Conservation (phyloP, 2,888 invertebrate genomes). For the Hermodice carunculata region DNA sequence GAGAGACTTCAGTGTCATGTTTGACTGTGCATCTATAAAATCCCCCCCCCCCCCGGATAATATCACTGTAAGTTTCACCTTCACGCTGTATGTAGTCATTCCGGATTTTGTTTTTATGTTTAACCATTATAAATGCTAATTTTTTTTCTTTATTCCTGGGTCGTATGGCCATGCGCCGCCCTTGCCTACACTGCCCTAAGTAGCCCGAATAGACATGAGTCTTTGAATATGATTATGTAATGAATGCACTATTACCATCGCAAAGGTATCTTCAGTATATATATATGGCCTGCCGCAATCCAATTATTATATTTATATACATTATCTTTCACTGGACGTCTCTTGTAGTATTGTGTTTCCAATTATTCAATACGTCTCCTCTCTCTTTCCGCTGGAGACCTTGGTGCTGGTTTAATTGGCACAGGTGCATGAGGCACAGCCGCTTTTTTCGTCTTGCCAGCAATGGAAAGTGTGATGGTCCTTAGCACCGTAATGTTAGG, state of each 20-base stretch:
- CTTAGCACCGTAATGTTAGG: too few relatives aligned
- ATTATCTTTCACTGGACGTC: too few relatives aligned
- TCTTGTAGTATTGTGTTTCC: too few relatives aligned
- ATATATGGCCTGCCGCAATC: not conserved
- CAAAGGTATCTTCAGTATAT: slow-evolving; percentile 2
- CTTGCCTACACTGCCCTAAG: slow-evolving; percentile 45
- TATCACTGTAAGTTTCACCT: slow-evolving; percentile 54
- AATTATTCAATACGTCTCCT: too few relatives aligned
- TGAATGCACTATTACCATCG: slow-evolving; percentile 23
- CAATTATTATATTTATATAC: too few relatives aligned
- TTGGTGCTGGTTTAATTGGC: too few relatives aligned
- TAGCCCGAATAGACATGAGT: slow-evolving; percentile 47
- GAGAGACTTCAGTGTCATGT: slow-evolving; percentile 70
- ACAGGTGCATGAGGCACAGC: too few relatives aligned
- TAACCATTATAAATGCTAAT: slow-evolving; percentile 36
- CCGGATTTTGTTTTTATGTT: slow-evolving; percentile 9
- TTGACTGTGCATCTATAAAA: slow-evolving; percentile 69
- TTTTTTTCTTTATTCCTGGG: not conserved
- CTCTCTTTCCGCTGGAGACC: too few relatives aligned
- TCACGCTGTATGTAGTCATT: slow-evolving; percentile 40
- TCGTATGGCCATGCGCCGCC: slow-evolving; percentile 2
- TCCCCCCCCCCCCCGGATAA: slow-evolving; percentile 65
- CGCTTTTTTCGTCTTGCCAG: too few relatives aligned
- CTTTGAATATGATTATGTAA: slow-evolving; percentile 75
- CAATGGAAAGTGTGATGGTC: too few relatives aligned